Conservation (phyloP, 2,888 invertebrate genomes). For the Diachrysia chrysitis region DNA sequence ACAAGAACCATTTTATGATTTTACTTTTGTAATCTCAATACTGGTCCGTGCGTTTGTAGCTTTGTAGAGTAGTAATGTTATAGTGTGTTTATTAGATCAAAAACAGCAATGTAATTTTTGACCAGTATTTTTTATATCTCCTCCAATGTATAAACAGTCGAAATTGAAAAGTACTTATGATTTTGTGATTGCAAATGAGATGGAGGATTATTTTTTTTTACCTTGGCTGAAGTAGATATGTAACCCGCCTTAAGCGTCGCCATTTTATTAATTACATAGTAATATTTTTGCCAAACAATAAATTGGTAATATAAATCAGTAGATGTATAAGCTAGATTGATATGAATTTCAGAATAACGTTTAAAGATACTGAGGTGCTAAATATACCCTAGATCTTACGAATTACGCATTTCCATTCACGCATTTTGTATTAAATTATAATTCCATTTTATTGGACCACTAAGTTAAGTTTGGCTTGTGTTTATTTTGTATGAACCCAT, state of each 20-base stretch:
- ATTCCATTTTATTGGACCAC: conserved; percentile 65
- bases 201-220: conserved; percentile 7
- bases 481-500: conserved; percentile 31
- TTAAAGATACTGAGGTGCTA: conserved; percentile 77
- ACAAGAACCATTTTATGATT: neutral
- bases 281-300: conserved; percentile 66
- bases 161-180: conserved; percentile 15
- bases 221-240: conserved; percentile 21
- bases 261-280: conserved; percentile 57
- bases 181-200: conserved; percentile 16
- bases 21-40: neutral
- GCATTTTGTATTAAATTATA: conserved; percentile 53
- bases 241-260: conserved; percentile 39
- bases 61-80: too few relatives aligned
- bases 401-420: conserved; percentile 62
- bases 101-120: neutral
- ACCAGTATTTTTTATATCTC: neutral
- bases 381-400: conserved; percentile 60
- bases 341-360: conserved; percentile 74
- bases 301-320: conserved; percentile 65
- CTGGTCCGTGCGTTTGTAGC: neutral
- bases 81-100: neutral
- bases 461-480: conserved; percentile 53
- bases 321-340: conserved; percentile 68
- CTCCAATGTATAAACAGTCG: neutral